Conservation (phyloP, 2,797 vertebrate species). For the Masticophis lateralis region DNA sequence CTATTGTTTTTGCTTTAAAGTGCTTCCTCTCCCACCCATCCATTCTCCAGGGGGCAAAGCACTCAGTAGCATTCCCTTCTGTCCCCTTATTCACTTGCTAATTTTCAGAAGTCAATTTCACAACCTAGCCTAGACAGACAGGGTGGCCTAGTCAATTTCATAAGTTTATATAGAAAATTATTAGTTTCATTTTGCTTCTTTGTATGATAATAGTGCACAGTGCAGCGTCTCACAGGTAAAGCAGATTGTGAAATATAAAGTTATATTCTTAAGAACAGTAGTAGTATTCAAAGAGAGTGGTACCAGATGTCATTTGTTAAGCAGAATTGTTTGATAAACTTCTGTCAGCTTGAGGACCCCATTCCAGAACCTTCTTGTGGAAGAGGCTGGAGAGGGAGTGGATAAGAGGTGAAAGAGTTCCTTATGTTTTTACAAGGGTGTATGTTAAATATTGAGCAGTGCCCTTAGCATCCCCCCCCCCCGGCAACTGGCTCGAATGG, state of each 20-base stretch:
- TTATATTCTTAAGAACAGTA: neutral
- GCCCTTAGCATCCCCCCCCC: too few species aligned
- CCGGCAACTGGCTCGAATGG: too few species aligned
- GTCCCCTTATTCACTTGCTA: neutral
- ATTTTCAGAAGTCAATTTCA: neutral
- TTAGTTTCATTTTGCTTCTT: neutral
- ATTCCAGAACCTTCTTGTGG: neutral
- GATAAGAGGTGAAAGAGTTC: neutral
- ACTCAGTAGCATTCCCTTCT: neutral
- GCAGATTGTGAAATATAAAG: neutral
- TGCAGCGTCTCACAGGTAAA: neutral
- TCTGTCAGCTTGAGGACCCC: neutral
- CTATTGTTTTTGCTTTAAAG: neutral
- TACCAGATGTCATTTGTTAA: neutral
- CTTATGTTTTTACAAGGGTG: neutral
- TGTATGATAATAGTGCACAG: neutral
- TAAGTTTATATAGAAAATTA: neutral
- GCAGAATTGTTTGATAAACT: neutral
- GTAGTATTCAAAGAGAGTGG: neutral
- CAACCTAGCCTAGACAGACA: neutral
- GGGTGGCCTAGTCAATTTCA: neutral
- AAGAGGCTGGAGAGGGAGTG: neutral
- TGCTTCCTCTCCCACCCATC: neutral
- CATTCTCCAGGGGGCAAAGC: neutral
- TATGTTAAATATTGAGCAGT: neutral